Conservation (phyloP, 2,888 invertebrate species). For the Cephus nigrinus region DNA sequence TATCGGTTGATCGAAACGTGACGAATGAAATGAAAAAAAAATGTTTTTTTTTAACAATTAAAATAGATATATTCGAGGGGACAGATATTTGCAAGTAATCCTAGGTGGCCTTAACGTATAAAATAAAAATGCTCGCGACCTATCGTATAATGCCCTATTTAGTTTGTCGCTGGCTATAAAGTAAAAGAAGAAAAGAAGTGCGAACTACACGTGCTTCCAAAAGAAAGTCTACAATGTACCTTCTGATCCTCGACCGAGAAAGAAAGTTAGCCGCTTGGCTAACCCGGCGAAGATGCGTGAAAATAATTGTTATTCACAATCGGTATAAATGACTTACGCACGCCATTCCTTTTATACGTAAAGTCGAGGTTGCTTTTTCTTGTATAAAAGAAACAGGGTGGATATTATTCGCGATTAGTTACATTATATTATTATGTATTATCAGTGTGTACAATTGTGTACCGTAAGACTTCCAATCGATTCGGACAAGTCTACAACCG, state of each 20-base stretch:
- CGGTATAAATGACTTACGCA: not conserved
- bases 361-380: too few relatives aligned
- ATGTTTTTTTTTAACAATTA: slow-evolving; percentile 17
- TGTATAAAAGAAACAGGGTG: too few relatives aligned
- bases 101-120: slow-evolving; percentile 5
- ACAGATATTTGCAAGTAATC: not conserved
- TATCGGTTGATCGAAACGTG: too few relatives aligned
- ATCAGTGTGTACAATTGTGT: too few relatives aligned
- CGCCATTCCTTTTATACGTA: not conserved
- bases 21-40: not conserved
- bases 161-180: slow-evolving; percentile 30
- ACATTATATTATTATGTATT: too few relatives aligned
- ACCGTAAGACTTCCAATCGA: too few relatives aligned
- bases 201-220: too few relatives aligned
- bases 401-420: too few relatives aligned
- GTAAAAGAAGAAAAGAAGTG: too few relatives aligned
- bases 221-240: too few relatives aligned
- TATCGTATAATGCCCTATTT: slow-evolving; percentile 46
- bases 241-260: not conserved
- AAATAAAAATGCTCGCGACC: slow-evolving; percentile 32
- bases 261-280: slow-evolving; percentile 13
- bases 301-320: not conserved
- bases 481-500: too few relatives aligned
- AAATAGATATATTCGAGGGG: slow-evolving; percentile 11
- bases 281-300: slow-evolving; percentile 12